These are phyloP conservation scores for Microhierax caerulescens DNA, from an alignment of 2,797 vertebrate genomes.

Conservation along the genomic window DNA sequence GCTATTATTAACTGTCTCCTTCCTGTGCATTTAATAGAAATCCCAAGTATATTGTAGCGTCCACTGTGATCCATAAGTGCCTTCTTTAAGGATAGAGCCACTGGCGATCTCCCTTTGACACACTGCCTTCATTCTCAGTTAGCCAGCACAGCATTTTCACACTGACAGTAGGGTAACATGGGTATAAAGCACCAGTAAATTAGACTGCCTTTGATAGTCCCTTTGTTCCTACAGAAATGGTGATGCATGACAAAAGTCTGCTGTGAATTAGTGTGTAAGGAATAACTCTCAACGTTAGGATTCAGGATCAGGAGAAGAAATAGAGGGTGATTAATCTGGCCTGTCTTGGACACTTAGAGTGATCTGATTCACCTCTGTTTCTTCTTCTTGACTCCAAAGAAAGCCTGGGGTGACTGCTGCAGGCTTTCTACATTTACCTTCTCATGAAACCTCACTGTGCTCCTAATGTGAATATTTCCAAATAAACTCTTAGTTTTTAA, in stretches of 20 bases:
- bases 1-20: background rate
- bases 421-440: background rate
- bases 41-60: background rate
- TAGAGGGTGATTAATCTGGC: background rate
- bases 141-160: background rate
- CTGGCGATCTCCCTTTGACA: background rate
- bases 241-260: background rate
- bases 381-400: background rate
- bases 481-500: background rate
- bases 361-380: background rate
- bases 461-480: background rate
- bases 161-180: background rate
- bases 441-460: background rate
- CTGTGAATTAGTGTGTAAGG: background rate
- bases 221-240: background rate
- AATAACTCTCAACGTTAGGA: background rate
- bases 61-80: background rate
- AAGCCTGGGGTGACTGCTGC: background rate
- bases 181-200: background rate
- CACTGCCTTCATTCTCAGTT: background rate
- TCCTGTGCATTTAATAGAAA: background rate
- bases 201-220: background rate
- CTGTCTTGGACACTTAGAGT: background rate
- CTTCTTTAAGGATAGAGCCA: background rate
- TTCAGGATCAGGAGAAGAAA: background rate